phyloP scores from a whole-genome alignment of 2,113 vertebrate species.

The Romanogobio albipinnatus region DNA sequence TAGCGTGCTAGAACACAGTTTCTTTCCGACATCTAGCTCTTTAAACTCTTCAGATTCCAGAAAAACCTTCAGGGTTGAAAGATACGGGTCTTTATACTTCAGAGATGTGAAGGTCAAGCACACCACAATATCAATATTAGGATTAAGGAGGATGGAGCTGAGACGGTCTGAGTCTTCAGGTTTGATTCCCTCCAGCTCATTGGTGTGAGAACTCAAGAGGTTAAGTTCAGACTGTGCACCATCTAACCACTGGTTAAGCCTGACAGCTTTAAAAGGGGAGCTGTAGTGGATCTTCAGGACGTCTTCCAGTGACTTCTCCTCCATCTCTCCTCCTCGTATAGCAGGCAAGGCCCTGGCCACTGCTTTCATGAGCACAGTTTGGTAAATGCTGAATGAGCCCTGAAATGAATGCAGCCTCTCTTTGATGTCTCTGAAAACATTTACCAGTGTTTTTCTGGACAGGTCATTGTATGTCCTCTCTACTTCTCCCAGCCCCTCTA shows the following conservation, averaged over 20 bases:
- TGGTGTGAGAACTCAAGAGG: too few relatives aligned
- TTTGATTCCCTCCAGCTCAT: too few relatives aligned
- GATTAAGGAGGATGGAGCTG: too few relatives aligned
- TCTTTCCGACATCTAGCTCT: background rate
- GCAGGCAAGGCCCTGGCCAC: constrained; percentile 48
- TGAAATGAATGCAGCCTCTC: constrained; percentile 55
- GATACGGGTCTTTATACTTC: too few relatives aligned
- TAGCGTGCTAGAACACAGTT: fast-evolving
- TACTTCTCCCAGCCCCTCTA: constrained; percentile 56
- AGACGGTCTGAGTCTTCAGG: too few relatives aligned
- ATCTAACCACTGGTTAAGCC: too few relatives aligned
- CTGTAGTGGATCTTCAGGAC: background rate
- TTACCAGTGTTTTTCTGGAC: background rate
- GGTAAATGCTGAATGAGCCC: constrained; percentile 48
- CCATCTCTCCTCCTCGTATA: constrained; percentile 57
- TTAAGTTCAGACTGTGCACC: too few relatives aligned
- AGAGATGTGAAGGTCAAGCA: too few relatives aligned
- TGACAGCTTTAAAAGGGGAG: too few relatives aligned
- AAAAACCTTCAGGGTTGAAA: too few relatives aligned
- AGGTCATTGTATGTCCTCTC: constrained; percentile 63
- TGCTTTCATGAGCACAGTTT: constrained; percentile 27
- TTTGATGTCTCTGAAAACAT: constrained; percentile 59
- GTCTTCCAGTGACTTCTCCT: constrained; percentile 49
- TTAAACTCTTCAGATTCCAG: background rate
- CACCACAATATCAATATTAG: too few relatives aligned